Percentiles rank a stretch among this genome's conserved stretches.
Conservation (phyloP, 2,797 vertebrate genomes). For the Petrocephalus sullivani region DNA sequence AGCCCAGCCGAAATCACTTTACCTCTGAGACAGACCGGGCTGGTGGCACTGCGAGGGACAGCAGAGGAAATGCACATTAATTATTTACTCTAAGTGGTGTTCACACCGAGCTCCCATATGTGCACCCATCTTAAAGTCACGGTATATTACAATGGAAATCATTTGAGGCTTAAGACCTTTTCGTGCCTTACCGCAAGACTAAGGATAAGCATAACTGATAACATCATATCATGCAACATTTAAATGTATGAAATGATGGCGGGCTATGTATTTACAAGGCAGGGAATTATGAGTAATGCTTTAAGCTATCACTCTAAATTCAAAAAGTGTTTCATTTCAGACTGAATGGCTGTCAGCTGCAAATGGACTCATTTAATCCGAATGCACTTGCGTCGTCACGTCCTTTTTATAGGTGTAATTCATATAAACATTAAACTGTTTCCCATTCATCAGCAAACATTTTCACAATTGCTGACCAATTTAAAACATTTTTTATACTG, state of each 20-base stretch:
- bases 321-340: not conserved
- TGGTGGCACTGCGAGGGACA: not conserved
- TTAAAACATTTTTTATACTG: not conserved
- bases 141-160: not conserved
- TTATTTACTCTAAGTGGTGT: constrained; percentile 38
- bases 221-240: not conserved
- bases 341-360: not conserved
- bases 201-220: not conserved
- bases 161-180: not conserved
- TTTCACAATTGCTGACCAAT: no score
- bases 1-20: not conserved
- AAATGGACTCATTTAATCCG: not conserved
- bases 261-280: not conserved
- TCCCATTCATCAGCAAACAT: not conserved
- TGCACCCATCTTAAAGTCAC: not conserved
- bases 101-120: constrained; percentile 30
- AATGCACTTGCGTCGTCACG: not conserved
- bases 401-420: not conserved
- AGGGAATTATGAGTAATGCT: not conserved
- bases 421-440: not conserved
- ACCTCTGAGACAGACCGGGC: not conserved
- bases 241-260: not conserved
- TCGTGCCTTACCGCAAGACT: not conserved
- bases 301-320: not conserved
- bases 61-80: constrained; percentile 23